Evolutionary conservation across 2,797 vertebrate genomes (phyloP), one percentile per base, ranked within the genome.

Genomic region (Galaxias olidus): DNA sequence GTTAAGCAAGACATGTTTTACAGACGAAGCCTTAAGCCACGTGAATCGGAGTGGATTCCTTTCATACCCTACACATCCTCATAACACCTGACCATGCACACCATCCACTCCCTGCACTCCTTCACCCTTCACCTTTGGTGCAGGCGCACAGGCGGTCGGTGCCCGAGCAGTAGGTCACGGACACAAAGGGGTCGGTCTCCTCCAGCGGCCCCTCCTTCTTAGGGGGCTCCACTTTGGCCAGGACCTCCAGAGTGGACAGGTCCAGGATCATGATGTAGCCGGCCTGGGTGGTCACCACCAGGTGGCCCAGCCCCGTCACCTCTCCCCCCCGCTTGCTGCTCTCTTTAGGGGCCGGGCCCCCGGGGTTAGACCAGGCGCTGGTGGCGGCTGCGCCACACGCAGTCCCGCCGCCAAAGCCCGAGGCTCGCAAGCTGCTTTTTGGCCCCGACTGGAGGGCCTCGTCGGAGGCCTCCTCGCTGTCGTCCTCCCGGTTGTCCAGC

Each of bases 61-160:
- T 30, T 30, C 30, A 30, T 13, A 20, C 11, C 13, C 13, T 4
- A 46, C 20, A 8, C 17, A 30, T 14, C n/a, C 18, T 18, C 15
- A 9, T 7, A 57, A 57, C 55, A 57, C n/a, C 19, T 4, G 8
- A 19, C 11, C 11, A 9, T 6, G 30, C 30, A 30, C 30, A 2
- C 30, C 30, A 6, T 6, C 30, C 30, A 30, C 30, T 30, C 30
- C 30, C 30, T 30, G 30, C 30, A 2, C 30, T 30, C 30, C 30
- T 6, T 6, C 13, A 14, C 18, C 18, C 7, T 85, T 94, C 87
- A 99, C 98, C 98, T 98, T 94, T 96, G 74, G 97, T 98, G 89
- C 96, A 98, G 1, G 96, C 97, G 91, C 97, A 98, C 72, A 99
- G 92, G 84, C 98, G 96, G 91, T 99, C 98, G 9, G 98, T 99